A percentile compares a stretch with the other conserved stretches of the same genome.
phyloP scores from a whole-genome alignment of 2,888 invertebrate species.

The Tryphoninae sp. region DNA sequence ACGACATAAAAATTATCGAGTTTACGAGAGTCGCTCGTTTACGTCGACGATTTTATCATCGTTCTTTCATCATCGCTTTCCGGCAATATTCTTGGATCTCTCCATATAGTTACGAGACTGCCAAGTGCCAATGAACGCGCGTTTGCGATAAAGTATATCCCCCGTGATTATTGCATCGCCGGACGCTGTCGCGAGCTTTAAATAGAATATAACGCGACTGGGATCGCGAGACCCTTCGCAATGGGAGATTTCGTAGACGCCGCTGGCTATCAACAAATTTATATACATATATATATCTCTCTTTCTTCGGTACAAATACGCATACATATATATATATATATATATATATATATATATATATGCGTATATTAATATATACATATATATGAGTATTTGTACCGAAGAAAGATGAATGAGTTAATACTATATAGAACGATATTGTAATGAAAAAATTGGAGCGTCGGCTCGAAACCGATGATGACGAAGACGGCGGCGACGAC shows the following conservation, averaged over 20 bases:
- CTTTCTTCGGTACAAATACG: too few relatives aligned
- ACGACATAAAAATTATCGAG: too few relatives aligned
- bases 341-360: not conserved
- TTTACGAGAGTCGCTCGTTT: too few relatives aligned
- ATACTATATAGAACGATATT: slow-evolving; percentile 35
- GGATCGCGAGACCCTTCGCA: slow-evolving; percentile 25
- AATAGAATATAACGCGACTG: slow-evolving; percentile 54
- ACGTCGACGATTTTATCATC: not conserved
- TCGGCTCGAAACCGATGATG: slow-evolving; percentile 16
- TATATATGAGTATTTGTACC: slow-evolving; percentile 19
- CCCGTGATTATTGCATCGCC: slow-evolving; percentile 39
- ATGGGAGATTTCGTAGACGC: slow-evolving; percentile 52
- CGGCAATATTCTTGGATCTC: slow-evolving; percentile 35
- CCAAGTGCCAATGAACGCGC: slow-evolving; percentile 56
- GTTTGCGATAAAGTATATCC: slow-evolving; percentile 46
- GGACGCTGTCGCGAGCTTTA: slow-evolving; percentile 23
- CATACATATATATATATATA: too few relatives aligned
- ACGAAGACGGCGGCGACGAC: slow-evolving; percentile 53
- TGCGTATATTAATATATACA: not conserved
- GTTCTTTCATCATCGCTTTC: slow-evolving; percentile 5
- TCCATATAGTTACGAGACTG: slow-evolving; percentile 39
- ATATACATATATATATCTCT: slow-evolving; percentile 2
- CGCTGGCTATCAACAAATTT: not conserved
- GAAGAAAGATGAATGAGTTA: slow-evolving; percentile 59
- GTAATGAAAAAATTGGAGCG: slow-evolving; percentile 43